Percentiles rank a stretch among this genome's conserved stretches.
These are phyloP conservation scores for Drosophila sproati DNA, from an alignment of 1,140 invertebrate species.

Conservation along the genomic window DNA sequence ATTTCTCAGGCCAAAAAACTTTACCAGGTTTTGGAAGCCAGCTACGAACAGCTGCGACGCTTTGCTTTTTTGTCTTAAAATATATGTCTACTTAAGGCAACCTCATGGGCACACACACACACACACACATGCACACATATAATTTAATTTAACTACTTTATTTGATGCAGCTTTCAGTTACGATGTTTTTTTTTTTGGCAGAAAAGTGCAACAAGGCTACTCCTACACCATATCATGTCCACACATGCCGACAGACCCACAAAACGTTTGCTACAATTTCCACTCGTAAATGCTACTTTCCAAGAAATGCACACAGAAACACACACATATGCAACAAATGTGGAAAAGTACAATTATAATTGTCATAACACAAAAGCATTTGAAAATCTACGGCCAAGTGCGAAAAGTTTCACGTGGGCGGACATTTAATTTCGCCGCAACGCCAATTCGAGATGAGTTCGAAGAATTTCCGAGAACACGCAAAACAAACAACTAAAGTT, in stretches of 20 bases:
- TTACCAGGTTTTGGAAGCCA: constrained; percentile 47
- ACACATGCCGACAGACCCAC: constrained; percentile 38
- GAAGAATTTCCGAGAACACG: neutral
- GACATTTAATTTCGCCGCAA: constrained; percentile 32
- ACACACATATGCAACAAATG: constrained; percentile 59
- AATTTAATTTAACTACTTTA: constrained; percentile 81
- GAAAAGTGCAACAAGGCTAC: constrained; percentile 74
- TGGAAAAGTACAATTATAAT: constrained; percentile 78
- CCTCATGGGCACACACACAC: constrained; percentile 17
- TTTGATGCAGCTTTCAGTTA: constrained; percentile 62
- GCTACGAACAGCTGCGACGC: constrained; percentile 33
- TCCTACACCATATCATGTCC: neutral
- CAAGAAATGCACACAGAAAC: constrained; percentile 57
- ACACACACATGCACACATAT: constrained; percentile 25
- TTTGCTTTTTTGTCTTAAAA: constrained; percentile 78
- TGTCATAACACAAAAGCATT: constrained; percentile 81
- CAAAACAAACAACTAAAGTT: neutral
- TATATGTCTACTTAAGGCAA: constrained; percentile 79
- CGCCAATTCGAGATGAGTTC: constrained; percentile 22
- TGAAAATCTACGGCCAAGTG: constrained; percentile 79
- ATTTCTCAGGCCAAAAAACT: constrained; percentile 54
- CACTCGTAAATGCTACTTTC: constrained; percentile 79
- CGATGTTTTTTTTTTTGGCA: constrained; percentile 52
- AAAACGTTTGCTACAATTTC: constrained; percentile 81
- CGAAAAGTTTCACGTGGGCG: constrained; percentile 67